phyloP scores from a whole-genome alignment of 1,140 invertebrate genomes.

The Schlechtendalia chinensis region DNA sequence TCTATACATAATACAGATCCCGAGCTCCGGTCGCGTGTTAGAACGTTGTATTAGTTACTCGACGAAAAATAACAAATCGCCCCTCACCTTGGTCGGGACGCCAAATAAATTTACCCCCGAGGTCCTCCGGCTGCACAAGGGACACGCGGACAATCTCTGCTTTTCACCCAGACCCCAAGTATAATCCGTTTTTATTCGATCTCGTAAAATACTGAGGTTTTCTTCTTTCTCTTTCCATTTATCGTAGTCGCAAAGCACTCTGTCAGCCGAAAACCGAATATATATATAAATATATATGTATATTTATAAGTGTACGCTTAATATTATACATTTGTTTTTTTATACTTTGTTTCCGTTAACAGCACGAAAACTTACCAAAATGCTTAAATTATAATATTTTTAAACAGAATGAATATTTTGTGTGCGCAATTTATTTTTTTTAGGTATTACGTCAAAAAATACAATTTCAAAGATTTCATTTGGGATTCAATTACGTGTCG shows the following conservation, averaged over 20 bases:
- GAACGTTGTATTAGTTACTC: slow-evolving; percentile 39
- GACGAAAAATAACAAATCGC: slow-evolving; percentile 45
- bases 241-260: slow-evolving; percentile 1
- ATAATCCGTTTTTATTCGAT: slow-evolving; percentile 40
- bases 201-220: slow-evolving; percentile 44
- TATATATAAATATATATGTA: neutral
- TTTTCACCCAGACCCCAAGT: slow-evolving; percentile 9
- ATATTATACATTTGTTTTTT: neutral
- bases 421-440: too few relatives aligned
- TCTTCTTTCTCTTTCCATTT: slow-evolving; percentile 6
- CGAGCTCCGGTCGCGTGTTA: slow-evolving; percentile 3
- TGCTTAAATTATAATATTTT: neutral
- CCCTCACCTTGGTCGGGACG: slow-evolving; percentile 37
- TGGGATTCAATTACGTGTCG: neutral
- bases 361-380: neutral
- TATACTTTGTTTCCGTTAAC: neutral
- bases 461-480: neutral
- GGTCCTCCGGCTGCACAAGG: neutral
- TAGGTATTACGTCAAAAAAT: too few relatives aligned
- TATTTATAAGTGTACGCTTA: neutral
- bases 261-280: slow-evolving; percentile 12
- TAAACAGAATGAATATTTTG: too few relatives aligned
- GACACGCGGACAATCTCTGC: slow-evolving; percentile 31
- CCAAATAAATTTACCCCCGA: slow-evolving; percentile 47
- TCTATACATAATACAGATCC: slow-evolving; percentile 28